Percentiles rank a stretch among this genome's conserved stretches.
phyloP scores from a whole-genome alignment of 2,888 invertebrate genomes.

The Cosmopolites sordidus region DNA sequence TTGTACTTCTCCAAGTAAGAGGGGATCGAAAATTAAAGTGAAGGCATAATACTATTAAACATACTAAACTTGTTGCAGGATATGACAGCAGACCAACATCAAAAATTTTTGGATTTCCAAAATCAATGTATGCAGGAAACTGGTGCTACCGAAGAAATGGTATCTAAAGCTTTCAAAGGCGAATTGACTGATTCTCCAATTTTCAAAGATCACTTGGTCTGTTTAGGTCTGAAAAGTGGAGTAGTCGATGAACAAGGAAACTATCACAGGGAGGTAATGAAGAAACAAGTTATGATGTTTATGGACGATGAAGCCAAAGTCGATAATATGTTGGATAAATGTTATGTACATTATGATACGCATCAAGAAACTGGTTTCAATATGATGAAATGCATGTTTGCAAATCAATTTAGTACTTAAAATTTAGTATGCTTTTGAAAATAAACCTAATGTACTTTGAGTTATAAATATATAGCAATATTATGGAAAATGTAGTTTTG shows the following conservation, averaged over 20 bases:
- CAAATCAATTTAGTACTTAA: not conserved
- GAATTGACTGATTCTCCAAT: conserved; percentile 2
- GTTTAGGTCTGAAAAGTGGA: conserved; percentile 5
- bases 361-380: conserved; percentile 2
- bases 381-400: conserved; percentile 4
- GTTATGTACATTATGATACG: not conserved
- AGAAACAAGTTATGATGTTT: not conserved
- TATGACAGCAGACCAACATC: conserved; percentile 22
- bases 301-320: not conserved
- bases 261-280: conserved; percentile 2
- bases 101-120: conserved; percentile 30
- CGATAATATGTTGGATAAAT: conserved; percentile 5
- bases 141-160: conserved; percentile 5
- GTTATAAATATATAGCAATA: no score
- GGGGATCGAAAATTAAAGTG: no score
- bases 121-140: conserved; percentile 13
- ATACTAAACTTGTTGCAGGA: conserved; percentile 28
- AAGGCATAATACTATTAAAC: no score
- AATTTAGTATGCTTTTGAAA: no score
- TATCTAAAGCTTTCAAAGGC: not conserved
- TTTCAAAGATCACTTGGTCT: conserved; percentile 7
- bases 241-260: conserved; percentile 5
- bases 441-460: no score
- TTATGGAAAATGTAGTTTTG: no score
- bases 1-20: no score